A percentile compares a stretch with the other conserved stretches of the same genome.
Evolutionary conservation across 1,140 invertebrate genomes (phyloP).

Genomic region (Spodoptera frugiperda): DNA sequence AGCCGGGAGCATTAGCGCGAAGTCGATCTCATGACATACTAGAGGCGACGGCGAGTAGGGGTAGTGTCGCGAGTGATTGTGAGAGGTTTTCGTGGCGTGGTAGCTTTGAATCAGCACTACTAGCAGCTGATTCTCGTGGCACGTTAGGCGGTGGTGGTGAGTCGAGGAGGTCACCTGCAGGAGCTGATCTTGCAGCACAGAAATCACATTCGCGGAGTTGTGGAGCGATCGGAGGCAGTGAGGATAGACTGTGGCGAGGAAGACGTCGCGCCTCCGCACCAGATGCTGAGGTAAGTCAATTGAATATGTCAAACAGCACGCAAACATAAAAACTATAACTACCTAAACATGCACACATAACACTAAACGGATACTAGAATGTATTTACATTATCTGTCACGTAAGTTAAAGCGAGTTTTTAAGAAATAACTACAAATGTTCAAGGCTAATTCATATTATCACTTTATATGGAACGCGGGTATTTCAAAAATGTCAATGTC

Average conservation of each 20-base stretch:
- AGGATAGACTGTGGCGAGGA: constrained; percentile 80
- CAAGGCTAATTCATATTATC: constrained; percentile 14
- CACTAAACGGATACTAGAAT: background rate
- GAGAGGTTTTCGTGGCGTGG: constrained; percentile 96
- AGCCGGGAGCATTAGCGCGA: constrained; percentile 79
- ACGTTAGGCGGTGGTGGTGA: constrained; percentile 91
- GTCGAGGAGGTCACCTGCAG: constrained; percentile 92
- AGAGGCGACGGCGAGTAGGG: constrained; percentile 87
- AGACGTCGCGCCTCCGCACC: constrained; percentile 85
- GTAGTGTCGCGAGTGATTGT: constrained; percentile 93
- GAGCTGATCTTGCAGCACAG: constrained; percentile 91
- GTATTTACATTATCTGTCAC: constrained; percentile 12
- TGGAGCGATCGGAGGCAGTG: constrained; percentile 92
- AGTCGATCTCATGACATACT: constrained; percentile 93
- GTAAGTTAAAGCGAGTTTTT: background rate
- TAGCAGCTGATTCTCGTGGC: constrained; percentile 93
- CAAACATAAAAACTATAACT: background rate
- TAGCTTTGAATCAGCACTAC: constrained; percentile 95
- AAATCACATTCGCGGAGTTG: constrained; percentile 93
- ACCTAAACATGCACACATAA: constrained; percentile 3
- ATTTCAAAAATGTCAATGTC: constrained; percentile 52
- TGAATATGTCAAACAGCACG: background rate
- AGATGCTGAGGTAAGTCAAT: constrained; percentile 77
- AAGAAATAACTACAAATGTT: constrained; percentile 18
- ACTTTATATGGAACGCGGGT: background rate